Percentiles rank a stretch among this genome's conserved stretches.
phyloP scores from a whole-genome alignment of 2,113 vertebrate species.

The Saimiri boliviensis region DNA sequence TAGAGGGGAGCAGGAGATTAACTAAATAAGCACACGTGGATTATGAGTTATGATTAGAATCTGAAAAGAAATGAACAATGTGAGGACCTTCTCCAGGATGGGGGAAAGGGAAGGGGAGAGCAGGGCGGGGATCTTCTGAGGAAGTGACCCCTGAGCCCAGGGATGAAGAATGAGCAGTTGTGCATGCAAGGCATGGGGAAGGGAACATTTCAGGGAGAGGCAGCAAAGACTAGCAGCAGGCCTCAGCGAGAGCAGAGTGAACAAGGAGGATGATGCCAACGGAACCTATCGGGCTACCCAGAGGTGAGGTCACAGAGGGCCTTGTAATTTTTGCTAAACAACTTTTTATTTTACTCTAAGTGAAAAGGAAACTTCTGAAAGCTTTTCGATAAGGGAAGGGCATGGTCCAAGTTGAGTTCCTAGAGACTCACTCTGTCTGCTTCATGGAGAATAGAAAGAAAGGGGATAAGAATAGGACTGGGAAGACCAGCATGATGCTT shows the following conservation, averaged over 20 bases:
- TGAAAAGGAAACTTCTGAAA: background rate
- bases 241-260: background rate
- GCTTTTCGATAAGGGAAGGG: background rate
- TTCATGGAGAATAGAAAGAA: background rate
- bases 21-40: background rate
- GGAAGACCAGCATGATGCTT: background rate
- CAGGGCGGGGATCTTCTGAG: background rate
- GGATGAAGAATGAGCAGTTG: background rate
- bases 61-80: background rate
- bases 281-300: too few species aligned
- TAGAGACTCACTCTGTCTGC: background rate
- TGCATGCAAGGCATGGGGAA: background rate
- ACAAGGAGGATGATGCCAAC: accelerated
- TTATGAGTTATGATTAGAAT: background rate
- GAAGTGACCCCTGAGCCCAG: background rate
- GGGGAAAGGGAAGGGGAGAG: background rate
- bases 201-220: background rate
- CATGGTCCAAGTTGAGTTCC: background rate
- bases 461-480: background rate
- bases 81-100: background rate
- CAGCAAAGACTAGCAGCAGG: accelerated
- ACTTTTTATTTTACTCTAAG: background rate
- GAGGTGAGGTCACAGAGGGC: background rate
- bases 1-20: background rate
- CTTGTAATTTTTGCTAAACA: background rate